Percentiles rank a stretch among this genome's conserved stretches.
Evolutionary conservation across 2,797 vertebrate species (phyloP).

Genomic region (Borostomias antarcticus): DNA sequence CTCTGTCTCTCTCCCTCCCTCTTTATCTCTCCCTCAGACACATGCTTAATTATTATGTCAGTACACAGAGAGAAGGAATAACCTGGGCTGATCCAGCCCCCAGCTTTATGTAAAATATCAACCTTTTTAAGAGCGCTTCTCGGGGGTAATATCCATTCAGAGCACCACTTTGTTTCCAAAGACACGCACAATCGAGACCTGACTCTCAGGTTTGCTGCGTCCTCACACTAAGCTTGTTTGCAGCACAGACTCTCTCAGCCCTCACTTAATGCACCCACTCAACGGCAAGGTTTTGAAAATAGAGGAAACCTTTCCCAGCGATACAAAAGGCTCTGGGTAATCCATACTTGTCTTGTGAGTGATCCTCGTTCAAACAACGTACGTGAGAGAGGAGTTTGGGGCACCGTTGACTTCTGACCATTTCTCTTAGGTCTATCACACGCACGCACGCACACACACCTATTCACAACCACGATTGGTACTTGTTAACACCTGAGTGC

Average conservation of each 20-base stretch:
- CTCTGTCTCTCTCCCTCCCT: neutral
- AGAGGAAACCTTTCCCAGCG: slow-evolving; percentile 23
- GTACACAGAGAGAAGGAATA: slow-evolving; percentile 14
- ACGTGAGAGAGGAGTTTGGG: slow-evolving; percentile 9
- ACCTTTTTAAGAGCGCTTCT: slow-evolving; percentile 42
- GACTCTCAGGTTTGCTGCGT: slow-evolving; percentile 22
- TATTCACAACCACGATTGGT: neutral
- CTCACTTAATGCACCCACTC: slow-evolving; percentile 37
- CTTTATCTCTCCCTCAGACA: neutral
- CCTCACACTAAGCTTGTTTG: slow-evolving; percentile 41
- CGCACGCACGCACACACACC: too few species aligned
- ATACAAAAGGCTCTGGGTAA: slow-evolving; percentile 34
- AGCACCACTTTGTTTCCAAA: slow-evolving; percentile 33
- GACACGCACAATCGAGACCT: slow-evolving; percentile 31
- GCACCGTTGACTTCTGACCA: neutral
- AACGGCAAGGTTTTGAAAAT: slow-evolving; percentile 19
- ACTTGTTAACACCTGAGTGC: slow-evolving; percentile 4
- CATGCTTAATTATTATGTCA: neutral
- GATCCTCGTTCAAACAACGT: slow-evolving; percentile 20
- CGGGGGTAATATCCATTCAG: slow-evolving; percentile 44
- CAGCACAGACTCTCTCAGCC: slow-evolving; percentile 48
- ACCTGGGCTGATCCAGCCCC: slow-evolving; percentile 12
- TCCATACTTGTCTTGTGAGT: slow-evolving; percentile 20
- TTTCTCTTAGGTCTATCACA: slow-evolving; percentile 9
- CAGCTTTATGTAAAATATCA: slow-evolving; percentile 24